A percentile compares a stretch with the other conserved stretches of the same genome.
Conservation (phyloP, 1,140 invertebrate species). For the Coptotermes formosanus region DNA sequence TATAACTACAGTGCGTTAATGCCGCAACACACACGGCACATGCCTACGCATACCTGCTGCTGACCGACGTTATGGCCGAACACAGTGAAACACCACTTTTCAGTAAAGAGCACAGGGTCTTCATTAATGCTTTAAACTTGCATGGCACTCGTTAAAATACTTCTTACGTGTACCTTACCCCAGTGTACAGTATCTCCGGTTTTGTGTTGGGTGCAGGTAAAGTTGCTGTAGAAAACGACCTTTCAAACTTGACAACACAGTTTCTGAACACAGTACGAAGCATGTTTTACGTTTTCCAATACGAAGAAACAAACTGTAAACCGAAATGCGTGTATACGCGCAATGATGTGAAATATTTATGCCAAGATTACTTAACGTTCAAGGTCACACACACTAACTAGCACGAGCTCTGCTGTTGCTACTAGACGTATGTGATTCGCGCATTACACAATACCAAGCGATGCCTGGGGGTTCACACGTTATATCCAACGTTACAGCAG, state of each 20-base stretch:
- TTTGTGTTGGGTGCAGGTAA: slow-evolving; percentile 40
- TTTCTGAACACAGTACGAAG: neutral
- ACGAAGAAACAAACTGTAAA: too few relatives aligned
- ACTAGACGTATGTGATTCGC: too few relatives aligned
- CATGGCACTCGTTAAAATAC: neutral
- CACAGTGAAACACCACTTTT: neutral
- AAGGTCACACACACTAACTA: too few relatives aligned
- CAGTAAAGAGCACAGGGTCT: neutral
- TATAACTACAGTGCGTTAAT: neutral
- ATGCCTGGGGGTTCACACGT: too few relatives aligned
- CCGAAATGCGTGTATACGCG: too few relatives aligned
- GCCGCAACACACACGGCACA: neutral
- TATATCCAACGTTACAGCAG: too few relatives aligned
- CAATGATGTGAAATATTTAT: too few relatives aligned
- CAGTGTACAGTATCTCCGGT: slow-evolving; percentile 44
- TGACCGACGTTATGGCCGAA: neutral
- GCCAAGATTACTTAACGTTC: too few relatives aligned
- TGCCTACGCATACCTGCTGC: neutral
- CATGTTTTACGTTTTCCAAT: neutral
- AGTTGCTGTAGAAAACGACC: slow-evolving; percentile 37
- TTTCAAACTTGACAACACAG: neutral
- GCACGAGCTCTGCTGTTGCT: too few relatives aligned
- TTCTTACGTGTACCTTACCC: slow-evolving; percentile 38
- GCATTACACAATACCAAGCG: too few relatives aligned
- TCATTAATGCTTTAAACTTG: neutral